Evolutionary conservation across 2,113 vertebrate species (phyloP).

Genomic region (Bubo blakistoni): DNA sequence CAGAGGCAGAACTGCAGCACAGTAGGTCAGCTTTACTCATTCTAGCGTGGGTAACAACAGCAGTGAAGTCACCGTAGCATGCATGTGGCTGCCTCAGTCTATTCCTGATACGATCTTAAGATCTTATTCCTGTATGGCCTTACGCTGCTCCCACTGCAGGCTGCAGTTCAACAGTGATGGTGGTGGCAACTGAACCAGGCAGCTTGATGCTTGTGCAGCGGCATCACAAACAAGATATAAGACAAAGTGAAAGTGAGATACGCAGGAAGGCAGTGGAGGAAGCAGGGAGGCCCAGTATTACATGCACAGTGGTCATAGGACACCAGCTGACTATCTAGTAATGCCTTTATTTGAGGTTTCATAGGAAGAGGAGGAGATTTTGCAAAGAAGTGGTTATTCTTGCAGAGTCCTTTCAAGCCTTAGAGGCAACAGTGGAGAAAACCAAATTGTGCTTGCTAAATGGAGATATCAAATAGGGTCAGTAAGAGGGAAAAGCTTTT

Average conservation of each 20-base stretch:
- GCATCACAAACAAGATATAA: not conserved
- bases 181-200: not conserved
- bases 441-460: not conserved
- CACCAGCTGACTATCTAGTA: not conserved
- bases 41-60: accelerated
- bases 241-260: not conserved
- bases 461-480: not conserved
- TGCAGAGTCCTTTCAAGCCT: not conserved
- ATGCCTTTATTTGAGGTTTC: not conserved
- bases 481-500: not conserved
- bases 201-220: not conserved
- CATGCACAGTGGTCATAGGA: not conserved
- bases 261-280: not conserved
- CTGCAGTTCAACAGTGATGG: accelerated
- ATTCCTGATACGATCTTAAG: not conserved
- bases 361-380: not conserved
- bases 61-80: accelerated
- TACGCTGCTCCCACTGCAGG: not conserved
- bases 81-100: not conserved
- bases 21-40: not conserved
- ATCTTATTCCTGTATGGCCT: not conserved
- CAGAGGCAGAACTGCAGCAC: accelerated
- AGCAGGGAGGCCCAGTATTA: not conserved
- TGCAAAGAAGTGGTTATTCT: not conserved
- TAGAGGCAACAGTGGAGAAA: not conserved